These are phyloP conservation scores for Achroia grisella DNA, from an alignment of 1,140 invertebrate species.

Conservation along the genomic window DNA sequence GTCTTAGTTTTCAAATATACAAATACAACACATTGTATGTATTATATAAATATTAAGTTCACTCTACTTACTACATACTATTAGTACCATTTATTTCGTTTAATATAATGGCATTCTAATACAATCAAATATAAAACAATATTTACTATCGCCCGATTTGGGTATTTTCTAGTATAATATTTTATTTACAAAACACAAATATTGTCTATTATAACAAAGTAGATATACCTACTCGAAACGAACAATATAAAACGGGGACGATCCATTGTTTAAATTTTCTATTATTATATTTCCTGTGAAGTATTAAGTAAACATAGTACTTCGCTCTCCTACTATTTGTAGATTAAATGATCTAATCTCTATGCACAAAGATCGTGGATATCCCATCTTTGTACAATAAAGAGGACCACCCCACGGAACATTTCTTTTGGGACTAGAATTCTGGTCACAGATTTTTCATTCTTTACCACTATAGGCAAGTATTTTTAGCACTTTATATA, in stretches of 20 bases:
- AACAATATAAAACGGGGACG: neutral
- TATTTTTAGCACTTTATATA: conserved; percentile 28
- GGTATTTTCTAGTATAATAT: conserved; percentile 13
- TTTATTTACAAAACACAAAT: conserved; percentile 3
- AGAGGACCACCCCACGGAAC: conserved; percentile 17
- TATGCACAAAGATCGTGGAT: too few species aligned
- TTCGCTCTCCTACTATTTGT: too few species aligned
- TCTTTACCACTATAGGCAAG: conserved; percentile 42
- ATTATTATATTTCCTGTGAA: too few species aligned
- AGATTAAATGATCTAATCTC: too few species aligned
- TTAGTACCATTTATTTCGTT: conserved; percentile 31
- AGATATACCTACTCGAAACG: neutral
- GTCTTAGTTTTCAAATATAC: too few species aligned
- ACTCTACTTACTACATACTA: conserved; percentile 20
- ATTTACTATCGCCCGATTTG: too few species aligned
- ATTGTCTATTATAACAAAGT: neutral
- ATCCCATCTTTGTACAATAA: neutral
- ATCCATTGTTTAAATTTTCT: neutral
- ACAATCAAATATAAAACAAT: conserved; percentile 23
- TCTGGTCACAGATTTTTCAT: conserved; percentile 45
- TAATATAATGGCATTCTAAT: conserved; percentile 16
- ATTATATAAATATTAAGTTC: conserved; percentile 1
- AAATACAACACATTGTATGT: too few species aligned
- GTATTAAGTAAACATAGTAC: too few species aligned
- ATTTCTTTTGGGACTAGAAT: conserved; percentile 47